Evolutionary conservation across 2,113 vertebrate species (phyloP), one percentile per base, ranked within the genome.

Genomic region (Heterochromis multidens): DNA sequence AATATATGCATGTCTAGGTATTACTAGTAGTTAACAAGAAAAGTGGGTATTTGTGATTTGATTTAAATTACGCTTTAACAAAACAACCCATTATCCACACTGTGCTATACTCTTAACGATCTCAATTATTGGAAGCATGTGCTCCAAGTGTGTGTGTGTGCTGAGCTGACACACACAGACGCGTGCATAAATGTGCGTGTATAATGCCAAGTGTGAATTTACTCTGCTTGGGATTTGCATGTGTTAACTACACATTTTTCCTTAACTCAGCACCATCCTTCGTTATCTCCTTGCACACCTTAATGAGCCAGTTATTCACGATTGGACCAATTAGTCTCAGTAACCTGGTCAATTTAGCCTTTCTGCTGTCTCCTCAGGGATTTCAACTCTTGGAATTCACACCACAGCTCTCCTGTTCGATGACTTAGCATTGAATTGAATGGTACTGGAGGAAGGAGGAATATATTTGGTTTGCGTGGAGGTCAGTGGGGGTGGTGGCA

Each of bases 321-420:
- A 94, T 85, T 81, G 91, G 76, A 76, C 87, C 92, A 91, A 93
- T 95, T 93, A 92, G 89, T 93, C 87, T 90, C 83, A 76, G 86
- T 92, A 89, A 88, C 92, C 90, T 90, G 84, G 82, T 92, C 93
- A 92, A 90, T 94, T 94, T 89, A 93, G 74, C 88, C 77, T 58
- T 86, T 87, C 70, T 31, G 77, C 63, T 62, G 56, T 67, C 40
- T 87, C 91, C 88, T 83, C 57, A 0, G 89, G 89, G 90, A 81
- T 83, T 91, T 83, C 40, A 82, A 77, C 88, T 46, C 33, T 81
- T 40, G 80, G 63, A 92, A 90, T 79, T 84, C 60, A 59, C 7
- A 3, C 58, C 63, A 43, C 54, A 31, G 37, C 79, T 79, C 27
- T 82, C 60, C 79, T 80, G 79, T 86, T 77, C 13, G 9, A 79